Base-by-base conservation (phyloP, 2,888 invertebrate species). In the Dryobota labecula region DNA sequence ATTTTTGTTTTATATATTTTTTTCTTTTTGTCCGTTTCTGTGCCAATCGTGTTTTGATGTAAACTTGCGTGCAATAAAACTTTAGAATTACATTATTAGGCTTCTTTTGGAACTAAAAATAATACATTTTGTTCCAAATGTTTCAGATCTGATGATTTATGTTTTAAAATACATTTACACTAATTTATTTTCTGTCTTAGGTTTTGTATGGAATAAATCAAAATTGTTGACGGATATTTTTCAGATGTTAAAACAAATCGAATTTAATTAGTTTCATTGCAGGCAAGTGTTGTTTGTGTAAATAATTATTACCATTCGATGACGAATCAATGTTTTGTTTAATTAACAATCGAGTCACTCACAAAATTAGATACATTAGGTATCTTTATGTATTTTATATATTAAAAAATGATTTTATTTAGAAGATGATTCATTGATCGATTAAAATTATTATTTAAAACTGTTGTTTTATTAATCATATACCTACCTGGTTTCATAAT, bases 381-480 rank as follows among this genome's bases (percentile, higher is more conserved):
- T 73, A 81, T 87, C 87, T 86, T 88, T 90, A 84, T 89, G 88
- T 90, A 88, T 88, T 88, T 85, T 88, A 84, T 89, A 82, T 88
- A 84, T 71, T 80, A 76, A 80, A 54, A 83, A 68, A 85, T 80
- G 85, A 86, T 91, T 90, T 90, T 89, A 89, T 90, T 91, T 90
- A 90, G 89, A 91, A 89, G 84, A 89, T 88, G 85, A 90, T 91
- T 89, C 88, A 92, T 93, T 92, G 90, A 92, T 89, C 89, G 90
- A 93, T 92, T 93, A 94, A 90, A 93, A 91, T 90, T 87, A 90
- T 89, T 93, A 92, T 93, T 92, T 92, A 92, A 82, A 76, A 68
- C 20, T 62, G 38, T 69, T 62, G 76, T 84, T 70, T 87, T 76
- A 68, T 80, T 84, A 4, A 43, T 56, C 1, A 30, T 20, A 41